Base-by-base conservation (phyloP, 2,113 vertebrate species). In the Xyliphius kryptos region DNA sequence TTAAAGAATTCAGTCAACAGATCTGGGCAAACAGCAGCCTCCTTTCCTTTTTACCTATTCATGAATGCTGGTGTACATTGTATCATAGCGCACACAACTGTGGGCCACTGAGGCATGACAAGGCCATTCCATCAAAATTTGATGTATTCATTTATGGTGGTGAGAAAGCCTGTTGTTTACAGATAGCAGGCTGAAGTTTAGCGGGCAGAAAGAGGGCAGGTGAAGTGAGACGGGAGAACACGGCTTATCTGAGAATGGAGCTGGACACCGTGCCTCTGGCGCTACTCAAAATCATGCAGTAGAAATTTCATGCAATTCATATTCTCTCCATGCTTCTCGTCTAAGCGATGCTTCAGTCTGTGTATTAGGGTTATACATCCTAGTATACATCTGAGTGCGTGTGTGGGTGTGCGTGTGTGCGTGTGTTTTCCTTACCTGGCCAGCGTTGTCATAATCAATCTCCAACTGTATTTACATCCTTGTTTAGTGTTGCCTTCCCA, bases 111-210 rank as follows among this genome's bases (percentile, higher is more conserved):
- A 26, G 21, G 14, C 56, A 71, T 61, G 52, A 77, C 75, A 67
- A 20, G 68, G 78, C 68, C 56, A 36, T 74, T 80, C 75, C 80
- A 85, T 87, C 85, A 81, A 79, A 79, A 77, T 81, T 72, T 80
- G 74, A 85, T 84, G 79, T 77, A 82, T 84, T 86, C 82, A 83
- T 83, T 80, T 77, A 70, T 68, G 72, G 76, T 59, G 70, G n/a
- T n/a, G n/a, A n/a, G n/a, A n/a, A n/a, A n/a, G n/a, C 66, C 80
- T 80, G 82, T 83, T 85, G 82, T 87, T 86, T 85, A 81, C 77
- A 78, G 83, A 84, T 82, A 79, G 80, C 71, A 61, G 8, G 59
- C 9, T 15, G 43, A n/a, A n/a, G n/a, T n/a, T n/a, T n/a, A n/a
- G n/a, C n/a, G n/a, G n/a, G n/a, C n/a, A n/a, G n/a, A n/a, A n/a